Percentiles rank a stretch among this genome's conserved stretches.
These are phyloP conservation scores for Amblyteles armatorius DNA, from an alignment of 2,888 invertebrate genomes.

Conservation along the genomic window DNA sequence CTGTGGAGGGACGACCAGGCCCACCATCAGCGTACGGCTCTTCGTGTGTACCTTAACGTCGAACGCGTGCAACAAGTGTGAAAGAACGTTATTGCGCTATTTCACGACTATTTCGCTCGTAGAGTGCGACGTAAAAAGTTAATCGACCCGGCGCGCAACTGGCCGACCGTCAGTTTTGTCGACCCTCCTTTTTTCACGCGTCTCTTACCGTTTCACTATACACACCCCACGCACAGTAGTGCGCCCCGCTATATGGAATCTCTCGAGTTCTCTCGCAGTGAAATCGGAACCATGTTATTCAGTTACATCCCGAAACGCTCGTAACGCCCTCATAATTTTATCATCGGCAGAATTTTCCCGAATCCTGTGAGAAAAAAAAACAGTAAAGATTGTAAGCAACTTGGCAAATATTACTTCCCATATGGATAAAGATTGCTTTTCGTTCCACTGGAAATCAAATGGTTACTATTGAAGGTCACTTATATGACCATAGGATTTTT, in stretches of 20 bases:
- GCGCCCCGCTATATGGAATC: conserved; percentile 7
- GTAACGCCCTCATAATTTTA: conserved; percentile 7
- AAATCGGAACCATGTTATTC: conserved; percentile 25
- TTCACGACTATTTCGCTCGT: conserved; percentile 77
- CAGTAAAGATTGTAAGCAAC: not conserved
- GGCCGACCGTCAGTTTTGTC: conserved; percentile 65
- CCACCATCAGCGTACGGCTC: conserved; percentile 55
- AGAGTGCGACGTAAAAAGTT: conserved; percentile 76
- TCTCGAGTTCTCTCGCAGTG: conserved; percentile 4
- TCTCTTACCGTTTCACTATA: conserved; percentile 31
- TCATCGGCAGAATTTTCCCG: not conserved
- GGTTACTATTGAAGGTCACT: not conserved
- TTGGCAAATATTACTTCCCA: not conserved
- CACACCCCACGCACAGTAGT: conserved; percentile 1
- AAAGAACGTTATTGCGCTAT: conserved; percentile 78
- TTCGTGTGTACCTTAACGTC: conserved; percentile 68
- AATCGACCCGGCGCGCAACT: conserved; percentile 71
- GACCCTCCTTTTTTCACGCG: conserved; percentile 57
- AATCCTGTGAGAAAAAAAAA: not conserved
- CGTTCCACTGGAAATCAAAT: too few species aligned
- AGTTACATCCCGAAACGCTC: conserved; percentile 3
- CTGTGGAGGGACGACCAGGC: conserved; percentile 43
- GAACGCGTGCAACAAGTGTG: conserved; percentile 79
- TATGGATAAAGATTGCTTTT: too few species aligned
- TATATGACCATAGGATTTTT: not conserved